phyloP scores from a whole-genome alignment of 2,113 vertebrate species.

The human region DNA sequence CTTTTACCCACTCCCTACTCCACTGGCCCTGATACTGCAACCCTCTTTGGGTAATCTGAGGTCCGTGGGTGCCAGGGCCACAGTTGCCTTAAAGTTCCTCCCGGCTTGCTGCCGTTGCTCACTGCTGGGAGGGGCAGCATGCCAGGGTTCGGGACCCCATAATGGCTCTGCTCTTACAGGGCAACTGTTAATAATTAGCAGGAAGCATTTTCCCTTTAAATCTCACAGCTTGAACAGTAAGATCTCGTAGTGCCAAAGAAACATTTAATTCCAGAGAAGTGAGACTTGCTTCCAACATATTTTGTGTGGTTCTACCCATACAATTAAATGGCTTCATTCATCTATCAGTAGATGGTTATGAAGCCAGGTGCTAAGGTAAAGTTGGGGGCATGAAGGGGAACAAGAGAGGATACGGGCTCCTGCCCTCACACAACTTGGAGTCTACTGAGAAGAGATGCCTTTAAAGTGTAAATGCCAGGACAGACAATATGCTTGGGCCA shows the following conservation, averaged over 20 bases:
- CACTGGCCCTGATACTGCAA: constrained; percentile 86
- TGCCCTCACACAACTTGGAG: not conserved
- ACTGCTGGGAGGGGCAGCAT: constrained; percentile 64
- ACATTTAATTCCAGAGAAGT: constrained; percentile 35
- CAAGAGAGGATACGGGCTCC: not conserved
- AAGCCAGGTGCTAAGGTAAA: not conserved
- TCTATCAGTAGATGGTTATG: accelerated
- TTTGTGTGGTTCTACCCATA: not conserved
- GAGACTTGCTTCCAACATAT: constrained; percentile 15
- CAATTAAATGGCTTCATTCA: accelerated
- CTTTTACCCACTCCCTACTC: constrained; percentile 86
- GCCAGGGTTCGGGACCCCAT: constrained; percentile 74
- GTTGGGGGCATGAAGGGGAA: accelerated
- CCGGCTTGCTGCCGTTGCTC: constrained; percentile 55
- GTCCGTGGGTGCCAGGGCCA: constrained; percentile 83
- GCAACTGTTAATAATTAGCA: constrained; percentile 85
- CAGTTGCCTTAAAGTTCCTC: constrained; percentile 50
- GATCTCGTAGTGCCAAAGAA: constrained; percentile 69
- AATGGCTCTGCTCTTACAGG: constrained; percentile 78
- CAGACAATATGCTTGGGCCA: accelerated
- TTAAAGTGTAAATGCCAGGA: accelerated
- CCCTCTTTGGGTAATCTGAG: constrained; percentile 89
- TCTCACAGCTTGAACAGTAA: constrained; percentile 79
- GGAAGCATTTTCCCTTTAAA: constrained; percentile 84
- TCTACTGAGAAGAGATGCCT: not conserved